phyloP scores from a whole-genome alignment of 2,113 vertebrate species.

The Chauna torquata region DNA sequence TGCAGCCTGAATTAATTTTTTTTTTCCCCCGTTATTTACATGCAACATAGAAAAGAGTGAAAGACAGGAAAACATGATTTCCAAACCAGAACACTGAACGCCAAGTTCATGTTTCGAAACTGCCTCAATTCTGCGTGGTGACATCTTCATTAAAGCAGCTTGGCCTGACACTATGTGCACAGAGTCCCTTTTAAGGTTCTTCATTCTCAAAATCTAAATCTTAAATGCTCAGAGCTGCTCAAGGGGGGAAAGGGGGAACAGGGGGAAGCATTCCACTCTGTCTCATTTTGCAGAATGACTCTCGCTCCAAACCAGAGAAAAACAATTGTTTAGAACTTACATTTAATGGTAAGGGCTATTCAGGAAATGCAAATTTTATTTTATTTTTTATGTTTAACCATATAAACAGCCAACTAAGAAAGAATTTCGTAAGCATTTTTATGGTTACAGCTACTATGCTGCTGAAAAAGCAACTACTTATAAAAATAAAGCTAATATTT shows the following conservation, averaged over 20 bases:
- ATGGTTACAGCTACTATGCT: conserved; percentile 54
- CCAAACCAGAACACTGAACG: not conserved
- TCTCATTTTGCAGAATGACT: conserved; percentile 14
- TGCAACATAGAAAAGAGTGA: not conserved
- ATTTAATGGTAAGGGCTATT: conserved; percentile 71
- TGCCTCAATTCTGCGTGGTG: not conserved
- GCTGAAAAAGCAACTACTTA: conserved; percentile 32
- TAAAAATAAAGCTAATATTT: conserved; percentile 62
- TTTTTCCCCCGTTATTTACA: not conserved
- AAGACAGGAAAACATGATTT: not conserved
- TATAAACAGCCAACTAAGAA: conserved; percentile 41
- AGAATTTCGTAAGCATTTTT: conserved; percentile 71
- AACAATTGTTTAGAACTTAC: conserved; percentile 71
- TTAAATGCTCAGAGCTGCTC: not conserved
- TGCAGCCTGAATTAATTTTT: not conserved
- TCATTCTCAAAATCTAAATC: not conserved
- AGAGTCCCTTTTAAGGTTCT: not conserved
- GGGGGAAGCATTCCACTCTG: not conserved
- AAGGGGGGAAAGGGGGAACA: not conserved
- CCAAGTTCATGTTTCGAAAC: not conserved
- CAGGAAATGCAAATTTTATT: conserved; percentile 44
- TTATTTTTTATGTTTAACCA: conserved; percentile 67
- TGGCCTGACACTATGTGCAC: not conserved
- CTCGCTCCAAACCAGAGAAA: conserved; percentile 5
- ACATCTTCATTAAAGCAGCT: not conserved